A percentile compares a stretch with the other conserved stretches of the same genome.
These are phyloP conservation scores for Myotis myotis DNA, from an alignment of 2,797 vertebrate genomes.

Conservation along the genomic window DNA sequence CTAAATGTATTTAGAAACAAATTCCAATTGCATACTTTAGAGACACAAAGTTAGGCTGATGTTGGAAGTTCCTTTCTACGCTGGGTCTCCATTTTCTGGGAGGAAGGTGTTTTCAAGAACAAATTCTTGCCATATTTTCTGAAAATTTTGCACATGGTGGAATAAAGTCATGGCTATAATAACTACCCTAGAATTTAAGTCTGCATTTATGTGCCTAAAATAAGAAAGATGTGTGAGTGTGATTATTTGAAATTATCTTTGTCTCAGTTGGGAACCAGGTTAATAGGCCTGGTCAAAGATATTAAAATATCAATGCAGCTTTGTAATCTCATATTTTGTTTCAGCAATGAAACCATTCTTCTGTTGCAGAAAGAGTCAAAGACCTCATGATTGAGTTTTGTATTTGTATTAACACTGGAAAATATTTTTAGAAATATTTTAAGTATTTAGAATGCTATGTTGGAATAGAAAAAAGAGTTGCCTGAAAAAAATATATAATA, in stretches of 20 bases:
- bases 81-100: background rate
- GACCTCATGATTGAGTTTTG: background rate
- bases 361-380: background rate
- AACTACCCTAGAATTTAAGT: background rate
- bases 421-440: background rate
- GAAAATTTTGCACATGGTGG: background rate
- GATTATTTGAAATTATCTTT: conserved; percentile 22
- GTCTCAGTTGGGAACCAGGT: background rate
- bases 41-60: background rate
- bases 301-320: background rate
- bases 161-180: background rate
- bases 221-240: background rate
- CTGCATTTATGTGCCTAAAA: background rate
- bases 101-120: background rate
- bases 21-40: background rate
- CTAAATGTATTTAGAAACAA: background rate
- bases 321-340: background rate
- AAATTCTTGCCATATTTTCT: conserved; percentile 10
- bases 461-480: background rate
- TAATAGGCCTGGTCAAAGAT: background rate
- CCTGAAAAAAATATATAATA: background rate
- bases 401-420: conserved; percentile 34
- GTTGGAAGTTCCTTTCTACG: background rate
- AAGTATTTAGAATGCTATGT: background rate
- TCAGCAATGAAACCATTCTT: background rate